Conservation (phyloP, 2,797 vertebrate species). For the Chelon labrosus region DNA sequence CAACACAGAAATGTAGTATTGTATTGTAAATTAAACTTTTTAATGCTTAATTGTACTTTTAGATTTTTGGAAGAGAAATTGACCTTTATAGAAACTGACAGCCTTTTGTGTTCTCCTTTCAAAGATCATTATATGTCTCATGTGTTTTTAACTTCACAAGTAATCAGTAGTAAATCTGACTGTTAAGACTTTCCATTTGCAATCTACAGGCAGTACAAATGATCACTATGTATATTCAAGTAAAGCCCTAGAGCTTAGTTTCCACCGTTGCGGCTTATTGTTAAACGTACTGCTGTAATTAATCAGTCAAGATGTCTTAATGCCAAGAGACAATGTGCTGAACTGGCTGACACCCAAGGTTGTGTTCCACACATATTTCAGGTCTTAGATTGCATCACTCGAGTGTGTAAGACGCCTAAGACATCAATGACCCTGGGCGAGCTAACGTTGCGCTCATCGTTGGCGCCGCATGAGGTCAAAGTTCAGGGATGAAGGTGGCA, state of each 20-base stretch:
- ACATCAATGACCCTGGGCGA: background rate
- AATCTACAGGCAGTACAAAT: too few relatives aligned
- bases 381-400: background rate
- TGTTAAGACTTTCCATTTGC: too few relatives aligned
- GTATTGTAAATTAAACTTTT: too few relatives aligned
- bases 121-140: too few relatives aligned
- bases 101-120: too few relatives aligned
- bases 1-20: too few relatives aligned
- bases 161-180: too few relatives aligned
- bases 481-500: conserved; percentile 3
- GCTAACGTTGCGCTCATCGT: background rate
- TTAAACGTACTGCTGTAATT: background rate
- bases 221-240: too few relatives aligned
- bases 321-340: background rate
- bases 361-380: background rate
- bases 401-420: background rate
- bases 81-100: too few relatives aligned
- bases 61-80: too few relatives aligned
- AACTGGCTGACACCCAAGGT: background rate
- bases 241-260: background rate
- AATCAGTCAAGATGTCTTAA: background rate
- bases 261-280: background rate
- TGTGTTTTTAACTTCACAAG: too few relatives aligned
- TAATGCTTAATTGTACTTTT: too few relatives aligned
- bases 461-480: background rate